Base-by-base conservation (phyloP, 1,140 invertebrate species). In the Dendroctonus valens region DNA sequence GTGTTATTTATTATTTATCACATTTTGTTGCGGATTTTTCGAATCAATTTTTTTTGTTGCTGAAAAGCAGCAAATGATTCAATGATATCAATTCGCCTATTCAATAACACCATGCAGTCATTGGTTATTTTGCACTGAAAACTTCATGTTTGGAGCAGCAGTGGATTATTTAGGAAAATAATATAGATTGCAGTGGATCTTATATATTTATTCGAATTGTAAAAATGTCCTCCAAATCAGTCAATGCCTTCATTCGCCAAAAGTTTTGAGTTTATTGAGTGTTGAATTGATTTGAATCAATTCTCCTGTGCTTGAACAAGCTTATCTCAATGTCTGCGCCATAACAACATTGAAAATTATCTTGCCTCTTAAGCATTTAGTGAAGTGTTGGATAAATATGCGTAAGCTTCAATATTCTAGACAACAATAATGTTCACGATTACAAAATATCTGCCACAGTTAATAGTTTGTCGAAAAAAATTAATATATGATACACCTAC, bases 401-500 rank as follows among this genome's bases (percentile, higher is more conserved):
- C 9, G 44, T 46, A 14, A 46, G 12, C 37, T 53, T 53, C 9
- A 14, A 53, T 53, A 37, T 53, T n/a, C n/a, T n/a, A n/a, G 51
- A 14, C 12, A 53, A 15, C 37, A 57, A 57, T 40, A 7, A 57
- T 12, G 8, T 57, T 9, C 11, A 57, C 9, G 15, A 57, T 9
- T 40, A 7, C 11, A 55, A 55, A 39, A 26, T 2, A 55, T 3
- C 9, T 55, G 15, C 9, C 2, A n/a, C 3, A 40, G 3, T 26
- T 26, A 44, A 14, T 59, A 44, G 11, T 6, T 57, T 39, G 7
- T 15, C 0, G 15, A 6, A 15, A 11, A 14, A 14, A 15, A 59
- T 0, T 59, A 7, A 9, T 59, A 11, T 39, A 38, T 26, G 44
- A 55, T 65, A 40, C 59, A 58, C 60, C 54, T 59, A 69, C 67